Evolutionary conservation across 2,113 vertebrate genomes (phyloP).

Genomic region (Rostratula benghalensis): DNA sequence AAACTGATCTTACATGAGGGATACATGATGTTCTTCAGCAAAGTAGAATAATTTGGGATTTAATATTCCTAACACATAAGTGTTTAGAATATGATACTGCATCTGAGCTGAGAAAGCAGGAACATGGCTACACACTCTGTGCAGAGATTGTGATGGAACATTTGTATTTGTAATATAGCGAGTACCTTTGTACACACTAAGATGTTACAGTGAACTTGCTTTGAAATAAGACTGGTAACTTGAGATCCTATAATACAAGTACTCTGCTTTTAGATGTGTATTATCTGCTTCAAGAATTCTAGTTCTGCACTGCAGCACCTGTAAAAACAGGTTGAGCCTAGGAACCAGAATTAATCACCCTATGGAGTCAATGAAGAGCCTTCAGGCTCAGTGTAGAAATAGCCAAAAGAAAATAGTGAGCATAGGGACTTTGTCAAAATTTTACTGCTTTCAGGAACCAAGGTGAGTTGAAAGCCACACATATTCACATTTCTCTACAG

Average conservation of each 20-base stretch:
- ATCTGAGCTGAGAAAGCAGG: neutral
- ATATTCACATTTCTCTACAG: neutral
- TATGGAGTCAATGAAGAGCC: neutral
- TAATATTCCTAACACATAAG: neutral
- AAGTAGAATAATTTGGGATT: neutral
- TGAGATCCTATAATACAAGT: neutral
- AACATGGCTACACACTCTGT: rapidly evolving
- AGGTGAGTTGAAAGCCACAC: neutral
- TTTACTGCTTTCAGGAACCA: neutral
- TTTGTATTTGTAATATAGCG: neutral
- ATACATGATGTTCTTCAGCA: neutral
- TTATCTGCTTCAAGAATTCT: neutral
- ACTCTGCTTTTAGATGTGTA: neutral
- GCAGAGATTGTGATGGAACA: neutral
- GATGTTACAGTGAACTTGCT: neutral
- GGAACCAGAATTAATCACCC: neutral
- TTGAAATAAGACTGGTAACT: neutral
- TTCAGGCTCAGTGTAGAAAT: neutral
- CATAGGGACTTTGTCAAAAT: neutral
- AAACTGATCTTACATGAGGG: neutral
- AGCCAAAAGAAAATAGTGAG: neutral
- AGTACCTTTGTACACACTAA: neutral
- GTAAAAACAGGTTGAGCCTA: neutral
- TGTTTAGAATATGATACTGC: neutral
- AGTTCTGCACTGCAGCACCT: neutral